These are phyloP conservation scores for Lithophane ornitopus DNA, from an alignment of 2,888 invertebrate genomes.

Conservation along the genomic window DNA sequence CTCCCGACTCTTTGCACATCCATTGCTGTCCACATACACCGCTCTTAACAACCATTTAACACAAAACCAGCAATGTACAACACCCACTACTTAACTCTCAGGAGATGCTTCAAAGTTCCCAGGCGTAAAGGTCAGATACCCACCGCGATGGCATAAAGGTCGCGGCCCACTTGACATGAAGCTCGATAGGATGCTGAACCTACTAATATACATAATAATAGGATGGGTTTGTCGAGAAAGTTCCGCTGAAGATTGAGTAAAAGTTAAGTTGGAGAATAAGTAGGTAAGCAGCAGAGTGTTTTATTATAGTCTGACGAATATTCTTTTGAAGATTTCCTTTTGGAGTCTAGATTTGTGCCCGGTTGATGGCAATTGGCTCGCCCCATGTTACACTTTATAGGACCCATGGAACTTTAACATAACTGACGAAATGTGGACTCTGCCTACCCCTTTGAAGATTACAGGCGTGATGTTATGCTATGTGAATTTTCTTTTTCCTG, in stretches of 20 bases:
- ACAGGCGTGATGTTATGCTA: too few species aligned
- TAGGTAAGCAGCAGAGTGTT: not conserved
- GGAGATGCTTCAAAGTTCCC: slow-evolving; percentile 38
- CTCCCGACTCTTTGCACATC: not conserved
- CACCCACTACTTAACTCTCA: not conserved
- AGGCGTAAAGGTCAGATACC: slow-evolving; percentile 68
- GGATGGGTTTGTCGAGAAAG: slow-evolving; percentile 41
- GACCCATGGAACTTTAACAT: too few species aligned
- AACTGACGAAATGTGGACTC: too few species aligned
- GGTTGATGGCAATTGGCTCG: too few species aligned
- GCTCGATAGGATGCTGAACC: slow-evolving; percentile 32
- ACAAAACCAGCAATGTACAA: slow-evolving; percentile 9
- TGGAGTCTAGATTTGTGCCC: too few species aligned
- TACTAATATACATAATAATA: slow-evolving; percentile 50
- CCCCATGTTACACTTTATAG: too few species aligned
- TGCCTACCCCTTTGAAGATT: too few species aligned
- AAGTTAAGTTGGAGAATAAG: slow-evolving; percentile 4
- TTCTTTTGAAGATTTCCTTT: too few species aligned
- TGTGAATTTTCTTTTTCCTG: not conserved
- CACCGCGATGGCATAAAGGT: slow-evolving; percentile 63
- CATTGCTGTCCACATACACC: not conserved
- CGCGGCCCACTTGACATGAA: slow-evolving; percentile 54
- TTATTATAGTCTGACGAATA: not conserved
- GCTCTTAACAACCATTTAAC: too few species aligned
- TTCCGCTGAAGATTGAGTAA: not conserved